These are phyloP conservation scores for Cephonodes hylas DNA, from an alignment of 2,888 invertebrate genomes.

Conservation along the genomic window DNA sequence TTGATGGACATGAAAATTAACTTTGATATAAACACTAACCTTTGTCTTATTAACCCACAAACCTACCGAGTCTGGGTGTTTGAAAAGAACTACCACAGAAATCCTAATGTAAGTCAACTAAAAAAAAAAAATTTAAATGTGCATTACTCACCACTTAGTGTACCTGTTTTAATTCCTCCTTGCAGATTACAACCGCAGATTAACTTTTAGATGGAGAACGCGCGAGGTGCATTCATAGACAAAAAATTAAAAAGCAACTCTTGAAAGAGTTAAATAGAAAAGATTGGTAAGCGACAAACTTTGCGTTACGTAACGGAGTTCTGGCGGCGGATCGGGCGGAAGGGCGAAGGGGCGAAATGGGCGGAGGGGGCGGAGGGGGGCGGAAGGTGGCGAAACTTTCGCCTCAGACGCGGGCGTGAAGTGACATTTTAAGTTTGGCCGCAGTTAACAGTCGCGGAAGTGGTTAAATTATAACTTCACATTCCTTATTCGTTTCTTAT, in stretches of 20 bases:
- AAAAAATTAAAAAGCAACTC: neutral
- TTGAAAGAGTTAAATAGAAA: constrained; percentile 5
- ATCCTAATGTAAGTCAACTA: no score
- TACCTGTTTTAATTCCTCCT: no score
- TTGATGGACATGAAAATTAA: no score
- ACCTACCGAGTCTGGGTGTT: no score
- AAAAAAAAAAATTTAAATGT: no score
- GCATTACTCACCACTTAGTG: no score
- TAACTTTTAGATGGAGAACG: no score
- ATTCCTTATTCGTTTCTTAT: neutral
- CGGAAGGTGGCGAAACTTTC: neutral
- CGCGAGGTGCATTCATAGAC: neutral
- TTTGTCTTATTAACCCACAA: no score
- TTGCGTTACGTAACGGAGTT: neutral
- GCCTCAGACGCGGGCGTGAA: constrained; percentile 2
- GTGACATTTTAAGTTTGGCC: constrained; percentile 9
- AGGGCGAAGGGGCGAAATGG: neutral
- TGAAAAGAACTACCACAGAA: no score
- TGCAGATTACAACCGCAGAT: no score
- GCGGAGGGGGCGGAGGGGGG: neutral
- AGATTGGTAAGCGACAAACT: constrained; percentile 10
- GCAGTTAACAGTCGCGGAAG: constrained; percentile 6
- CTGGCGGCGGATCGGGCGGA: no score
- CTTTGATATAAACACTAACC: no score
- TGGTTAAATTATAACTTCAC: constrained; percentile 7